Evolutionary conservation across 1,140 invertebrate genomes (phyloP).

Genomic region (Odontomachus brunneus): DNA sequence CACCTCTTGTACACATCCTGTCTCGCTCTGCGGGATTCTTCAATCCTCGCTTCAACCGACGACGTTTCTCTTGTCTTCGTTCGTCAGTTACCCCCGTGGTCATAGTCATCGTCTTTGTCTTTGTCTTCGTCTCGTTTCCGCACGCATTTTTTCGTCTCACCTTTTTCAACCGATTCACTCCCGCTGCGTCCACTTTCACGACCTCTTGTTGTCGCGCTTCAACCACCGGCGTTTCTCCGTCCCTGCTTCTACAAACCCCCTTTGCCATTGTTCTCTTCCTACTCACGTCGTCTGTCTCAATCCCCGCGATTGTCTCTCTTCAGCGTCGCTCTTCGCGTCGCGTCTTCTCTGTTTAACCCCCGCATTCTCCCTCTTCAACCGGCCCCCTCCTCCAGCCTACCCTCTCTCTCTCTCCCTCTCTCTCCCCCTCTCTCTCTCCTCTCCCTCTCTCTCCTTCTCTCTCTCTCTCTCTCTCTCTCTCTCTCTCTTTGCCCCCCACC

Average conservation of each 20-base stretch:
- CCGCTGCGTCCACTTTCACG: slow-evolving; percentile 15
- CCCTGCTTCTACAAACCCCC: no score
- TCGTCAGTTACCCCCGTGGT: not conserved
- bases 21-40: slow-evolving; percentile 1
- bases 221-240: slow-evolving; percentile 4
- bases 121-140: slow-evolving; percentile 1
- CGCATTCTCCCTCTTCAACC: slow-evolving; percentile 47
- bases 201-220: slow-evolving; percentile 7
- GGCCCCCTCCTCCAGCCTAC: not conserved
- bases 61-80: not conserved
- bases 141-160: slow-evolving; percentile 42
- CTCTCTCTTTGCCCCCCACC: slow-evolving; percentile 17
- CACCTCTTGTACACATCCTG: not conserved
- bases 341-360: slow-evolving; percentile 31
- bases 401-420: slow-evolving; percentile 6
- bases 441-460: slow-evolving; percentile 29
- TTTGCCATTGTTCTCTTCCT: slow-evolving; percentile 5
- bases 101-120: not conserved
- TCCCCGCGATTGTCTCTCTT: slow-evolving; percentile 34
- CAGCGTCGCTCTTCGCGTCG: slow-evolving; percentile 30
- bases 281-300: not conserved
- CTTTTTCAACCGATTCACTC: not conserved
- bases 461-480: slow-evolving; percentile 42
- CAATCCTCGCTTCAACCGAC: not conserved
- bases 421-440: slow-evolving; percentile 3